Conservation (phyloP, 2,888 invertebrate genomes). For the Scotopteryx bipunctaria region DNA sequence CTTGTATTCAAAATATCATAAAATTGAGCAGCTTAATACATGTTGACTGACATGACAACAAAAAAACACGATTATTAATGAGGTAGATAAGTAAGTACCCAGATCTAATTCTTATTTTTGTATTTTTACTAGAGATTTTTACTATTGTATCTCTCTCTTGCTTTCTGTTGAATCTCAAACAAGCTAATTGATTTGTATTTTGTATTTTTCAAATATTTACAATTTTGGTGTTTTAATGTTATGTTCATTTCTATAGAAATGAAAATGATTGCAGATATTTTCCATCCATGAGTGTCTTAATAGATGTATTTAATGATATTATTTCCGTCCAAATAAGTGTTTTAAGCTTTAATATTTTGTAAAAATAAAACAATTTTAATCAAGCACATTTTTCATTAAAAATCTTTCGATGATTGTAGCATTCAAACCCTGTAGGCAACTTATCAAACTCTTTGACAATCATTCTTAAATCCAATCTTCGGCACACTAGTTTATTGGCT, state of each 20-base stretch:
- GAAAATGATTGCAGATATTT: neutral
- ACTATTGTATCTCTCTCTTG: too few relatives aligned
- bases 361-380: conserved; percentile 24
- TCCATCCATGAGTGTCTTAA: conserved; percentile 10
- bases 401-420: conserved; percentile 54
- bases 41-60: too few relatives aligned
- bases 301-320: conserved; percentile 2
- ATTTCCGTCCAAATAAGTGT: conserved; percentile 26
- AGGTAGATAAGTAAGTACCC: too few relatives aligned
- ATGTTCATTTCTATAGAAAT: too few relatives aligned
- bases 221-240: too few relatives aligned
- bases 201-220: too few relatives aligned
- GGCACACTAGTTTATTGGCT: conserved; percentile 64
- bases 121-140: too few relatives aligned
- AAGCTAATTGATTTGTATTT: neutral
- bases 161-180: neutral
- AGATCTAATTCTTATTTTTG: too few relatives aligned
- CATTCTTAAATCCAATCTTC: conserved; percentile 57
- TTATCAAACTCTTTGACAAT: conserved; percentile 59
- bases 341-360: conserved; percentile 33
- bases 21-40: too few relatives aligned
- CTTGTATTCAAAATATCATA: too few relatives aligned
- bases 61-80: too few relatives aligned
- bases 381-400: conserved; percentile 39
- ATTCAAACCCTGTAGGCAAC: conserved; percentile 65